Evolutionary conservation across 2,113 vertebrate genomes (phyloP).

Genomic region (Protomyctophum bolini): DNA sequence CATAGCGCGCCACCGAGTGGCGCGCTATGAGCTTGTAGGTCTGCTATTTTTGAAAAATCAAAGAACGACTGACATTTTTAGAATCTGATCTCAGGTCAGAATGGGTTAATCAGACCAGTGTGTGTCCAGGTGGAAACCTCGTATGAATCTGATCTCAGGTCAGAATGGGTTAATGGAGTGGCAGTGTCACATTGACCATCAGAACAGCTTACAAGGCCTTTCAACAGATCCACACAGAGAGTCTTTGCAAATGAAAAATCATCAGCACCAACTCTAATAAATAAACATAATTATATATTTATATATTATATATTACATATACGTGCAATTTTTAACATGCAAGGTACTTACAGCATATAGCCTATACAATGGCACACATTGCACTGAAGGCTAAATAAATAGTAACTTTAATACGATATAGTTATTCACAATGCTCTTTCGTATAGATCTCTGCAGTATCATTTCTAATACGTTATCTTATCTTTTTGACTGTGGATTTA

Average conservation of each 20-base stretch:
- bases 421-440: conserved; percentile 57
- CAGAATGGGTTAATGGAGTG: too few species aligned
- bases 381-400: conserved; percentile 53
- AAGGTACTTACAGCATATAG: conserved; percentile 40
- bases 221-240: conserved; percentile 36
- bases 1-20: too few species aligned
- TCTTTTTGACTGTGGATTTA: conserved; percentile 34
- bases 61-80: too few species aligned
- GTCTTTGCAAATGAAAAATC: conserved; percentile 60
- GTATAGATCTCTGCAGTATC: conserved; percentile 44
- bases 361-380: conserved; percentile 50
- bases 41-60: too few species aligned
- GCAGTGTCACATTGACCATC: conserved; percentile 71
- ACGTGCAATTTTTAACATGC: conserved; percentile 74
- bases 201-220: conserved; percentile 55
- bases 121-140: too few species aligned
- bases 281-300: conserved; percentile 48
- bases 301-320: conserved; percentile 47
- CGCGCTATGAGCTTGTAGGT: too few species aligned
- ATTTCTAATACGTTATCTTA: neutral
- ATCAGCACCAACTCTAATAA: conserved; percentile 50
- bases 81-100: too few species aligned
- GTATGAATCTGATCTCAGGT: too few species aligned
- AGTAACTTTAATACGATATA: too few species aligned
- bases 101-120: too few species aligned